Conservation (phyloP, 2,797 vertebrate genomes). For the Sebastes hubbsi region DNA sequence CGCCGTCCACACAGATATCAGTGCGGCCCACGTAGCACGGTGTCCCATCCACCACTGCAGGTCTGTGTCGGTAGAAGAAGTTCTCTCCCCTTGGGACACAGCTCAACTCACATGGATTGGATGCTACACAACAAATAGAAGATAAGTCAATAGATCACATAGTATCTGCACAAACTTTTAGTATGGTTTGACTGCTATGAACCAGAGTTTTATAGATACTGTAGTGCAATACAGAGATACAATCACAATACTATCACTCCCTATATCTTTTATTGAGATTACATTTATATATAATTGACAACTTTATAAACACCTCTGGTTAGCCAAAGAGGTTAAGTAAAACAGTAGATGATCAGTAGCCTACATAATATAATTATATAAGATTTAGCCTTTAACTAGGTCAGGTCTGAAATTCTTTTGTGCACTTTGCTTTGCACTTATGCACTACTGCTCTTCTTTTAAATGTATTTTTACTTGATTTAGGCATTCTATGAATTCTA, state of each 20-base stretch:
- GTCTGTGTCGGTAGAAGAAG: conserved; percentile 90
- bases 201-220: no score
- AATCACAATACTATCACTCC: neutral
- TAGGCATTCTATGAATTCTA: no score
- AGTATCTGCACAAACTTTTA: neutral
- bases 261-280: neutral
- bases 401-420: no score
- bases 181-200: neutral
- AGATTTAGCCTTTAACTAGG: rapidly evolving
- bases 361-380: no score
- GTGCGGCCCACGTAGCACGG: conserved; percentile 87
- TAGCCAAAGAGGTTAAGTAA: no score
- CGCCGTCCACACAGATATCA: conserved; percentile 90
- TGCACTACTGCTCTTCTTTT: no score
- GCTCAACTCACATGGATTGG: conserved; percentile 92
- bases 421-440: no score
- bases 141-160: neutral
- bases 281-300: no score
- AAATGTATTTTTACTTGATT: no score
- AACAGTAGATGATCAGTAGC: no score
- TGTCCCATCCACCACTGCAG: conserved; percentile 89
- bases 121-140: conserved; percentile 67
- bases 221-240: no score
- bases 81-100: conserved; percentile 92
- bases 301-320: no score